Evolutionary conservation across 1,140 invertebrate genomes (phyloP).

Genomic region (Melipona quadrifasciata): DNA sequence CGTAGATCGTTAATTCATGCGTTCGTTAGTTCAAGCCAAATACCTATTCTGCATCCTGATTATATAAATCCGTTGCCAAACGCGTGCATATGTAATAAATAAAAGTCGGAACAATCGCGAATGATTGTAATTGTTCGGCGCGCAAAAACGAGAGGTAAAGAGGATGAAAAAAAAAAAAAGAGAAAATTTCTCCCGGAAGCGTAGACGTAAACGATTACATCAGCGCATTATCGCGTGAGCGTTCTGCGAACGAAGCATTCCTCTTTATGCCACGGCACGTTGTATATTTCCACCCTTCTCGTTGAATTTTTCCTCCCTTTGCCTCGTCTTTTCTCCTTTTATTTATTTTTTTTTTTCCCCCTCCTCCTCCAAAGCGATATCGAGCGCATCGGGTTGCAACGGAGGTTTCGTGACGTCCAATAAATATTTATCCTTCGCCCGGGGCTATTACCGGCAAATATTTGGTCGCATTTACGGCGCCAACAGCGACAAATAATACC

Average conservation of each 20-base stretch:
- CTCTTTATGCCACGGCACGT: conserved; percentile 7
- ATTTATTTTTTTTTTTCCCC: background rate
- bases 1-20: too few relatives aligned
- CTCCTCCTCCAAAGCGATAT: conserved; percentile 1
- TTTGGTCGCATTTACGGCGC: conserved; percentile 69
- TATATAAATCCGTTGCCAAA: too few relatives aligned
- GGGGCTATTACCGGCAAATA: conserved; percentile 68
- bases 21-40: too few relatives aligned
- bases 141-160: too few relatives aligned
- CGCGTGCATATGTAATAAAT: too few relatives aligned
- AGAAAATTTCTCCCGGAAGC: background rate
- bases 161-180: background rate
- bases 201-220: background rate
- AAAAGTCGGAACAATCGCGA: too few relatives aligned
- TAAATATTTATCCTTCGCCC: conserved; percentile 67
- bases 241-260: background rate
- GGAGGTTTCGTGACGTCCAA: conserved; percentile 56
- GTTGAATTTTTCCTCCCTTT: background rate
- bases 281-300: conserved; percentile 5
- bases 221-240: background rate
- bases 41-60: too few relatives aligned
- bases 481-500: conserved; percentile 68
- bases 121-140: too few relatives aligned
- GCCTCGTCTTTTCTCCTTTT: background rate
- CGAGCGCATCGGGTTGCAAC: conserved; percentile 27